Conservation (phyloP, 37 sponge, comb jelly and placozoan genomes). For the Chondrilla cf. caribensis region DNA sequence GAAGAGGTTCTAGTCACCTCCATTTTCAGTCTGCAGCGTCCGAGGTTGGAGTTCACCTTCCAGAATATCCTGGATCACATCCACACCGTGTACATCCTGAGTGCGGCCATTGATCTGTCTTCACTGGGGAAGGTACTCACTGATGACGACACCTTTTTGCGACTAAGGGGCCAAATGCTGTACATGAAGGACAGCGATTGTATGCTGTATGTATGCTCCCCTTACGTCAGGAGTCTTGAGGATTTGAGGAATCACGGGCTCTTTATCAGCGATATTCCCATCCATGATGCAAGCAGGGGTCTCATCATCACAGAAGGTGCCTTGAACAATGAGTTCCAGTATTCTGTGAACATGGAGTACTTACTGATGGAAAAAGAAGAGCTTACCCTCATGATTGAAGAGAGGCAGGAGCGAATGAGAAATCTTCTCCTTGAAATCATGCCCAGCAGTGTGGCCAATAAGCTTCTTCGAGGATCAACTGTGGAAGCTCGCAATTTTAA, state of each 20-base stretch:
- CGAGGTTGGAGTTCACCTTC: conserved; percentile 59
- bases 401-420: conserved; percentile 78
- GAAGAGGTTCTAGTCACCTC: conserved; percentile 16
- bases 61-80: conserved; percentile 68
- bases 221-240: conserved; percentile 65
- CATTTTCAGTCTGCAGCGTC: conserved; percentile 63
- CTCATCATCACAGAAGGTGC: conserved; percentile 81
- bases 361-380: conserved; percentile 53
- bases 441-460: conserved; percentile 75
- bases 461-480: conserved; percentile 66
- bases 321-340: conserved; percentile 46
- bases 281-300: conserved; percentile 92
- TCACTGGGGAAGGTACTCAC: background rate
- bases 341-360: conserved; percentile 64
- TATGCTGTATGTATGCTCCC: conserved; percentile 88
- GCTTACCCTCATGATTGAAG: conserved; percentile 57
- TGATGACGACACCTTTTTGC: conserved; percentile 31
- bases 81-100: conserved; percentile 77
- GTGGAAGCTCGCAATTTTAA: conserved; percentile 85
- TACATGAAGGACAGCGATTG: conserved; percentile 49
- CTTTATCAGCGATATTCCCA: conserved; percentile 88
- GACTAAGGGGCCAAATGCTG: conserved; percentile 88
- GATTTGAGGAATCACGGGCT: conserved; percentile 72
- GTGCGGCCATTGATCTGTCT: background rate
- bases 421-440: conserved; percentile 86